Evolutionary conservation across 2,113 vertebrate genomes (phyloP), one percentile per base, ranked within the genome.

Genomic region (Emydocephalus ijimae): DNA sequence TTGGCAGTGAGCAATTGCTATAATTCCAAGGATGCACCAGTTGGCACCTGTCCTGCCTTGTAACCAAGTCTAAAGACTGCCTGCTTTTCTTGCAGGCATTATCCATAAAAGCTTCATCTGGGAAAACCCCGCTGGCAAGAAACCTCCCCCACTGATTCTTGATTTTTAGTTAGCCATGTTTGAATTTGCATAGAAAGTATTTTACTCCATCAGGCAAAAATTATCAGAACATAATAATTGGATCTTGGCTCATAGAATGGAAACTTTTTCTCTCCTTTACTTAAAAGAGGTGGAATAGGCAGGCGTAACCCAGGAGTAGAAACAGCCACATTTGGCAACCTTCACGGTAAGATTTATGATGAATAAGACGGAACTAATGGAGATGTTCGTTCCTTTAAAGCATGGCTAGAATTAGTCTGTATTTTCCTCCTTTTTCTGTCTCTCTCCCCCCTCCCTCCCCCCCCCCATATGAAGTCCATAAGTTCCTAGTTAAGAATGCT

Each of bases 41-140:
- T 94, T 96, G 96, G 96, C 95, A 1, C 92, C 94, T 1, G 92
- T 92, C 50, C n/a, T 91, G 94, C 95, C 90, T 12, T 89, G 93
- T 96, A 96, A 96, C 95, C 0, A 81, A 87, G 24, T 54, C 91
- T 85, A 93, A 92, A 87, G 6, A 90, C 94, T 90, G 15, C 52
- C 74, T 12, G 39, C 23, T 85, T 90, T 90, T 85, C 94, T 92
- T 29, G 4, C 93, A 0, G 88, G 87, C 93, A 29, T 86, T 23
- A 90, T 1, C 1, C 93, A 89, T 48, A 54, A 54, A 52, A 4
- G 21, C 0, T 61, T 92, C 45, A 0, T 91, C 88, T 91, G 15
- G 1, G 92, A 92, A 57, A 92, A 55, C 57, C 86, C 54, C 0
- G 18, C 0, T 94, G 1, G 45, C 59, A 26, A n/a, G 29, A 64